Evolutionary conservation across 2,888 invertebrate species (phyloP).

Genomic region (Trachelus iudaicus): DNA sequence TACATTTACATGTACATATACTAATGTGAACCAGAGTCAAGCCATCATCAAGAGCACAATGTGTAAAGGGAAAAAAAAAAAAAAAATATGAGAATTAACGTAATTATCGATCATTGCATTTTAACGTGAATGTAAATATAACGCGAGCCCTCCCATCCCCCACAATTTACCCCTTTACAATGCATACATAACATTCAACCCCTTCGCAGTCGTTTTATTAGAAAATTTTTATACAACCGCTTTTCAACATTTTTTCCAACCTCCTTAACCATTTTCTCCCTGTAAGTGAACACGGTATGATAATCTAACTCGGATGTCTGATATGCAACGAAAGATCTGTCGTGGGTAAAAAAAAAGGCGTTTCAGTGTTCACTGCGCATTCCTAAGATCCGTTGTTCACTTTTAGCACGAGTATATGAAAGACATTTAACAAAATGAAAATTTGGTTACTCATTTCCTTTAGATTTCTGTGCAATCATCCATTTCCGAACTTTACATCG

Average conservation of each 20-base stretch:
- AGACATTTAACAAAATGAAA: neutral
- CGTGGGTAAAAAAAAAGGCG: neutral
- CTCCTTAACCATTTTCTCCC: neutral
- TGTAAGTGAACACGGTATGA: neutral
- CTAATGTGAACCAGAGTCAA: slow-evolving; percentile 57
- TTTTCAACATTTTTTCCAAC: slow-evolving; percentile 35
- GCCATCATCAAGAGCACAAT: slow-evolving; percentile 56
- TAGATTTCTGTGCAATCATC: neutral
- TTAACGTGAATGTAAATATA: slow-evolving; percentile 57
- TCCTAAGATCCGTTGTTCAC: neutral
- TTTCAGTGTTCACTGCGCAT: neutral
- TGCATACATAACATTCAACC: neutral
- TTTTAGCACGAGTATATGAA: neutral
- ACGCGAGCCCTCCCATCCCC: slow-evolving; percentile 32
- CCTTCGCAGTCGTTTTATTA: slow-evolving; percentile 43
- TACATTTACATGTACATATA: slow-evolving; percentile 64
- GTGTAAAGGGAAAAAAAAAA: slow-evolving; percentile 30
- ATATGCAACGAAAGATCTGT: neutral
- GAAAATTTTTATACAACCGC: slow-evolving; percentile 49
- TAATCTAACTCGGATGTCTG: neutral
- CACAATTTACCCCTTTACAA: neutral
- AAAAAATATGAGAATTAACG: slow-evolving; percentile 32
- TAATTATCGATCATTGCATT: slow-evolving; percentile 54
- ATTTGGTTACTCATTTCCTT: neutral
- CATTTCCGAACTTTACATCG: slow-evolving; percentile 4